Percentiles rank a stretch among this genome's conserved stretches.
Evolutionary conservation across 2,888 invertebrate genomes (phyloP).

Genomic region (Nomada lathburiana): DNA sequence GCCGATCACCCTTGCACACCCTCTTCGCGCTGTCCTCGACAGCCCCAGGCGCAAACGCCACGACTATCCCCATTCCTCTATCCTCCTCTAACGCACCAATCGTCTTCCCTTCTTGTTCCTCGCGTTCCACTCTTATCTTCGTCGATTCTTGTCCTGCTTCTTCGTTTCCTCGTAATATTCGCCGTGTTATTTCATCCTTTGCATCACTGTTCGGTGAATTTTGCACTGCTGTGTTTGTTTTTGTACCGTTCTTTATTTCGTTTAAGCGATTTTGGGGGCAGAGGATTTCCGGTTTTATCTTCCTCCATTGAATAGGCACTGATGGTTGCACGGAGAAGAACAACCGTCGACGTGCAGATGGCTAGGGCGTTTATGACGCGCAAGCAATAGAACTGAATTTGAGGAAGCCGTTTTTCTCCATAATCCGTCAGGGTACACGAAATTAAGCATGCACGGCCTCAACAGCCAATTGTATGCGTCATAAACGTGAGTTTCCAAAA

Average conservation of each 20-base stretch:
- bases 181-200: constrained; percentile 45
- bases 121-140: background rate
- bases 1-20: constrained; percentile 70
- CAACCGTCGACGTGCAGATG: no score
- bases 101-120: constrained; percentile 1
- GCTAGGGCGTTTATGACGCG: no score
- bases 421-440: no score
- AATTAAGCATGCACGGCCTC: no score
- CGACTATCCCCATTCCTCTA: constrained; percentile 64
- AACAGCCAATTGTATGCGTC: no score
- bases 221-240: constrained; percentile 23
- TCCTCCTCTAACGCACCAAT: constrained; percentile 18
- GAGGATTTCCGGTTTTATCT: no score
- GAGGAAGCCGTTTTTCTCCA: no score
- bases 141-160: background rate
- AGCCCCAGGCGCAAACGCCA: constrained; percentile 81
- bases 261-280: background rate
- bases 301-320: background rate
- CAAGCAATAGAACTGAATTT: no score
- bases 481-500: no score
- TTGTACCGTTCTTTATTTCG: background rate
- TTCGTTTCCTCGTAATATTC: constrained; percentile 18
- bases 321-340: no score
- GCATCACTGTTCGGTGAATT: constrained; percentile 48
- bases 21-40: constrained; percentile 74